A percentile compares a stretch with the other conserved stretches of the same genome.
phyloP scores from a whole-genome alignment of 2,888 invertebrate genomes.

The Aleiodes alternator region DNA sequence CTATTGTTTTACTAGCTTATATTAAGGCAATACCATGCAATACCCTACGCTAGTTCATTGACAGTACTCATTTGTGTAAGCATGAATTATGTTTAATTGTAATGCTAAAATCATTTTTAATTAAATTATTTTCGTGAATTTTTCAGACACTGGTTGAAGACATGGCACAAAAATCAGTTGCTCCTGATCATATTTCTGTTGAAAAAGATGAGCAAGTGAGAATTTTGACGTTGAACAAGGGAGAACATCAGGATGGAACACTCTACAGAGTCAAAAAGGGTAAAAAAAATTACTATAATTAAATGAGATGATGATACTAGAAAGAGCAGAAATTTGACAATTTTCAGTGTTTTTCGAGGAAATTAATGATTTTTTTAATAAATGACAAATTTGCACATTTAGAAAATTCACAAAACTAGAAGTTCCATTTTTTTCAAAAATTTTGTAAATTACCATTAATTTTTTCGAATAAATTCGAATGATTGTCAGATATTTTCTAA shows the following conservation, averaged over 20 bases:
- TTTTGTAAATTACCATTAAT: too few species aligned
- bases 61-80: constrained; percentile 61
- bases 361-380: not conserved
- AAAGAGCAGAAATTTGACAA: not conserved
- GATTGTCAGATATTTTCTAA: too few species aligned
- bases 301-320: too few species aligned
- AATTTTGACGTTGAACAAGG: constrained; percentile 84
- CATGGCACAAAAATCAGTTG: constrained; percentile 56
- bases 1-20: constrained; percentile 72
- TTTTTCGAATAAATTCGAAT: too few species aligned
- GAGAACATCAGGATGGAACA: constrained; percentile 86
- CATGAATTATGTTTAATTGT: constrained; percentile 50
- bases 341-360: not conserved
- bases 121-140: constrained; percentile 27
- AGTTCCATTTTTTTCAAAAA: too few species aligned
- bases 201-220: constrained; percentile 75
- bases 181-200: constrained; percentile 47
- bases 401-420: too few species aligned
- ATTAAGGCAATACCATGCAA: constrained; percentile 60
- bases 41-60: constrained; percentile 60
- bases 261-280: constrained; percentile 79
- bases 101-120: constrained; percentile 1
- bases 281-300: constrained; percentile 49
- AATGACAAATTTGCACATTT: too few species aligned
- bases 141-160: constrained; percentile 52